Evolutionary conservation across 1,140 invertebrate species (phyloP), one percentile per base, ranked within the genome.

Genomic region (Drosophila athabasca): DNA sequence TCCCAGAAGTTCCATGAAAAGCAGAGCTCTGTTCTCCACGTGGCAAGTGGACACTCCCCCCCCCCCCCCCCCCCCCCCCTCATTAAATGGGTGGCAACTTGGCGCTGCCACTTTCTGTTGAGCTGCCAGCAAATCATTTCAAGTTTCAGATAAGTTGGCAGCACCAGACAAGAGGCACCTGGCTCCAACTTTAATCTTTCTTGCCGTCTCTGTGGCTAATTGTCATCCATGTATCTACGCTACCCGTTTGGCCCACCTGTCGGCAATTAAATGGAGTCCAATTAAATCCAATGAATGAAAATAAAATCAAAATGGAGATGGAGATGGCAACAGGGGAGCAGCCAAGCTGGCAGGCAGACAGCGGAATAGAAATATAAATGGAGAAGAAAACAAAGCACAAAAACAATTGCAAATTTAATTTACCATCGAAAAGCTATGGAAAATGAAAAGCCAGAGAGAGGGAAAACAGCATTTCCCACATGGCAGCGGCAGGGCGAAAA

Each of bases 221-320:
- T 66, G 59, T 45, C 64, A 62, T 74, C 35, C 74, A 54, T 48
- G 43, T 26, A 26, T 26, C 31, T 31, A 31, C 31, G 58, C 35
- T 13, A 8, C 43, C 29, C 17, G 46, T 48, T 59, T 39, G 35
- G 49, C 45, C 61, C 44, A 60, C 73, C 49, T 62, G 48, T 41
- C 22, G 48, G 29, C 54, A 71, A 79, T 80, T 67, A 76, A 71
- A 76, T 48, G 41, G 73, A 82, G 52, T 43, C 60, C 64, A 78
- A 82, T 82, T 82, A 81, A 82, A 41, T 8, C 7, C 22, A n/a
- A 43, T 76, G 58, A 81, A 76, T 73, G 68, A 69, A 68, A 67
- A 72, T 39, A 52, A 15, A 69, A 46, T 26, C 29, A 48, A 50
- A 54, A 58, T 43, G 39, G 51, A 62, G 46, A 50, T 39, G 43